Evolutionary conservation across 2,888 invertebrate species (phyloP), one percentile per base, ranked within the genome.

Genomic region (Hyppa rectilinea): DNA sequence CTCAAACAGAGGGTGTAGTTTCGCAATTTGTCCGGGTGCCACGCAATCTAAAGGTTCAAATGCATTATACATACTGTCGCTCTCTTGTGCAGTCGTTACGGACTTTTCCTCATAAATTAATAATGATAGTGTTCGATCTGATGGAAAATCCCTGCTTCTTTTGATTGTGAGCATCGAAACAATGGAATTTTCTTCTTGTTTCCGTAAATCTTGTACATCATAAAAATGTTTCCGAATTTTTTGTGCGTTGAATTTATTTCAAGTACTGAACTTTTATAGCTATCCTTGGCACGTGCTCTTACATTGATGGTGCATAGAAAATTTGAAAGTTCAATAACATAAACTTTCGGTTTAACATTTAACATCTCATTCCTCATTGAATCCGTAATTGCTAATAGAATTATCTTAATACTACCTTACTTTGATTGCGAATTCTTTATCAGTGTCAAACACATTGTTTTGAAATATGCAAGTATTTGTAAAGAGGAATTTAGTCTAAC

Each of bases 21-120:
- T 74, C 67, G 73, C 70, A 82, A 82, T 75, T 81, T 79, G 71
- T 74, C 60, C 63, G 82, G 71, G 74, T 84, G 61, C 71, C 49
- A 56, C 53, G 62, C 73, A 75, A 78, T 80, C 61, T 77, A 78
- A 70, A 75, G 58, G 74, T 83, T 81, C 73, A 81, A 66, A 75
- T 70, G 43, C 58, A 80, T 63, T 71, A 55, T 69, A 47, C 3
- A 23, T 63, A 53, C 55, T 31, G n/a, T 58, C 34, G 60, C 23
- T 58, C 58, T 36, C 49, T 74, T 63, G 58, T 78, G 59, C 36
- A 58, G 43, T 47, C 43, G 23, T 59, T 59, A 65, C 17, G 49
- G 38, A 34, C 17, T 60, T 59, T 61, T 69, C n/a, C 56, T 61
- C 23, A 26, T 63, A 2, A 66, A 50, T 71, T 36, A 52, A 40